Percentiles rank a stretch among this genome's conserved stretches.
Evolutionary conservation across 2,797 vertebrate genomes (phyloP).

Genomic region (Megalops cyprinoides): DNA sequence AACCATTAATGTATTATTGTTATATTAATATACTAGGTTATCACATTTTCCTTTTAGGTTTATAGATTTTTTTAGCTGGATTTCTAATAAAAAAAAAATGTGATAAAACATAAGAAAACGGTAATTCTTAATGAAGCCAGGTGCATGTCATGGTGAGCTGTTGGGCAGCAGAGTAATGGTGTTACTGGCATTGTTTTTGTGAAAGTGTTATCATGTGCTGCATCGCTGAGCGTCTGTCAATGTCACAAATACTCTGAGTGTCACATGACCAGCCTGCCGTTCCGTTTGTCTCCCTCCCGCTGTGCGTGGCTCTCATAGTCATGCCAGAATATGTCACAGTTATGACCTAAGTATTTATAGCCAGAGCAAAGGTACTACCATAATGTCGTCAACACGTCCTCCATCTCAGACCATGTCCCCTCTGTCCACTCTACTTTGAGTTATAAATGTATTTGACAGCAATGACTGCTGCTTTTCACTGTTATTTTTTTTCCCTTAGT

Average conservation of each 20-base stretch:
- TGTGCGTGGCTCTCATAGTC: conserved; percentile 41
- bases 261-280: conserved; percentile 28
- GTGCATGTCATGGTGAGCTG: too few species aligned
- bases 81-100: too few species aligned
- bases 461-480: not conserved
- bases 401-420: not conserved
- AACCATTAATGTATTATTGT: too few species aligned
- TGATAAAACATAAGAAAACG: too few species aligned
- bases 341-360: conserved; percentile 62
- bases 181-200: conserved; percentile 12
- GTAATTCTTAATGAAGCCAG: too few species aligned
- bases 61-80: too few species aligned
- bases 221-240: conserved; percentile 44
- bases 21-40: too few species aligned
- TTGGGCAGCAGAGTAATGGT: too few species aligned
- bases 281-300: not conserved
- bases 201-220: conserved; percentile 20
- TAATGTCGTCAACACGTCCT: conserved; percentile 42
- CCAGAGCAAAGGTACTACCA: conserved; percentile 52
- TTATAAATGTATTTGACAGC: not conserved
- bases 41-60: too few species aligned
- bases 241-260: conserved; percentile 51
- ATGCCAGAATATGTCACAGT: conserved; percentile 41
- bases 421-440: too few species aligned
- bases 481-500: not conserved